A percentile compares a stretch with the other conserved stretches of the same genome.
Conservation (phyloP, 2,888 invertebrate genomes). For the Caenorhabditis drosophilae region DNA sequence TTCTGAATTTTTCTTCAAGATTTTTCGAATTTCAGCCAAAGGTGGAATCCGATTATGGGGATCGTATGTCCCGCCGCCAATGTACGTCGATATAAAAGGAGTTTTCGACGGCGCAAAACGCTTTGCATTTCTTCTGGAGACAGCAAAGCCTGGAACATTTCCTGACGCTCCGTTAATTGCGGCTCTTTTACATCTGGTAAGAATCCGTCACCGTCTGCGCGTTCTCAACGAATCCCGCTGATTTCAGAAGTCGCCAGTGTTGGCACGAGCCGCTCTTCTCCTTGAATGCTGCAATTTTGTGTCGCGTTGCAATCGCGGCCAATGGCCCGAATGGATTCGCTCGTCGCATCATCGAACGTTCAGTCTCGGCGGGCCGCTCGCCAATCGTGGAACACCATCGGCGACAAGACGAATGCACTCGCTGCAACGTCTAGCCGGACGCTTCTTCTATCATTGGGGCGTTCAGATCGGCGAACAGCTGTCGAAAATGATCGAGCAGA, state of each 20-base stretch:
- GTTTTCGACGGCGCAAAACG: conserved; percentile 84
- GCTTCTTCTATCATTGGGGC: conserved; percentile 96
- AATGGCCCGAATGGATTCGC: conserved; percentile 87
- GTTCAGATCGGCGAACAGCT: conserved; percentile 82
- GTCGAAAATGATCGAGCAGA: conserved; percentile 80
- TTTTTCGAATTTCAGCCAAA: conserved; percentile 41
- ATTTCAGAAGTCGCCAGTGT: conserved; percentile 86
- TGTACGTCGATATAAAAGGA: conserved; percentile 35
- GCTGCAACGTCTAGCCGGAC: conserved; percentile 87
- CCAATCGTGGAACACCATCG: conserved; percentile 68
- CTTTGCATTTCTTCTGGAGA: conserved; percentile 89
- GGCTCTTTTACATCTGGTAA: conserved; percentile 89
- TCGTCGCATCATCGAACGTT: conserved; percentile 48
- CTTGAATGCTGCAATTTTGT: conserved; percentile 95
- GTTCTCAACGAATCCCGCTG: neutral
- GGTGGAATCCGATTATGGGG: conserved; percentile 54
- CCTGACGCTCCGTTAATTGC: conserved; percentile 95
- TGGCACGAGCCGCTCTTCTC: conserved; percentile 87
- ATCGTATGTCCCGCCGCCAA: conserved; percentile 45
- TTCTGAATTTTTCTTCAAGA: neutral
- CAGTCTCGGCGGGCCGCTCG: conserved; percentile 63
- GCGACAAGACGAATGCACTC: conserved; percentile 73
- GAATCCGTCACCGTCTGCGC: conserved; percentile 41
- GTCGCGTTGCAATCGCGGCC: conserved; percentile 94
- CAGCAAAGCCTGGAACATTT: conserved; percentile 91